Evolutionary conservation across 1,140 invertebrate species (phyloP), one percentile per base, ranked within the genome.

Genomic region (Bacillus rossius): DNA sequence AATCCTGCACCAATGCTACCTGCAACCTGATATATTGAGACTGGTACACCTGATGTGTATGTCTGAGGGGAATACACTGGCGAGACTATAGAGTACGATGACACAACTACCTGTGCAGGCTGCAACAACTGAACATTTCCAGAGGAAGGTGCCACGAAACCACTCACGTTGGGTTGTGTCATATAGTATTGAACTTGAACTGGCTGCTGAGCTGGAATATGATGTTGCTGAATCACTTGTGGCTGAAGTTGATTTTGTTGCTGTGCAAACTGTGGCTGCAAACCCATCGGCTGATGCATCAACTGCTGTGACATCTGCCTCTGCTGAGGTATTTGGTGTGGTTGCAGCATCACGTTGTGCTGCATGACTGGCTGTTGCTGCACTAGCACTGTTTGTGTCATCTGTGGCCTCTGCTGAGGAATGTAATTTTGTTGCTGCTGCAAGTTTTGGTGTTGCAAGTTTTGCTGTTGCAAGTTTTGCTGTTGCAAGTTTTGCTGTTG

Each of bases 191-290:
- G 48, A 2, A 25, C 48, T 50, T 50, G 48, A 34, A 34, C 29
- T 34, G 29, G 29, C 29, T 34, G 25, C 7, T 48, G 45, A 19
- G 45, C 3, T 19, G 17, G 23, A 25, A 48, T 48, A 48, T 48
- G 45, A 23, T 47, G 10, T n/a, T 48, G 45, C 8, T 23, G 23
- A 7, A 16, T 13, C 25, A 17, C 25, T 29, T 22, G 19, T 4
- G n/a, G 48, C 23, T 50, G 48, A 34, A 17, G n/a, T 17, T 25
- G 23, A 2, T 19, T 5, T 26, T 25, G 55, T 26, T 61, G 61
- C 51, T 64, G 59, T 45, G 59, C 51, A 42, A 60, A 57, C 26
- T 51, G 49, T 16, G 43, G 61, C 22, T 63, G 61, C 17, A 8
- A 16, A 45, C 7, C 7, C 14, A 22, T 22, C 37, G 1, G 7